Evolutionary conservation across 2,113 vertebrate species (phyloP).

Genomic region (Dolichotis patagonum): DNA sequence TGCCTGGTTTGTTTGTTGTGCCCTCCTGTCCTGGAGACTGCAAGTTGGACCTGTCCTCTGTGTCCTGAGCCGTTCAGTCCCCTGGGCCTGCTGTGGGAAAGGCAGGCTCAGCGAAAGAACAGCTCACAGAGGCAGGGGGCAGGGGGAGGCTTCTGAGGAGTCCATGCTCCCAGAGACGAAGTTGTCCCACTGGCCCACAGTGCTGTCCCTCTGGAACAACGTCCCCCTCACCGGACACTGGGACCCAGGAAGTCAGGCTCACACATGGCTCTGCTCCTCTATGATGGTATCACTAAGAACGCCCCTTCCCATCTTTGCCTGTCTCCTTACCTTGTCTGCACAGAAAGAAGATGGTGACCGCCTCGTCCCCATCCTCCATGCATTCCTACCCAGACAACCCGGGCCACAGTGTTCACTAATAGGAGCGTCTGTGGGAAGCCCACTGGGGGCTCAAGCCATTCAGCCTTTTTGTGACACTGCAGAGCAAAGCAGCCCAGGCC

Average conservation of each 20-base stretch:
- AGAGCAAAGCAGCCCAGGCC: slow-evolving; percentile 54
- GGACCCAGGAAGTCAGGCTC: background rate
- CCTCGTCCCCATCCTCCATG: background rate
- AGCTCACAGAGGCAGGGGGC: background rate
- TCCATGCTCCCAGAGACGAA: background rate
- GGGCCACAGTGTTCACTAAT: slow-evolving; percentile 46
- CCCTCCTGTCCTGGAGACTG: background rate
- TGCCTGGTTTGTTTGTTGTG: background rate
- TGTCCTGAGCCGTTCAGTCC: too few relatives aligned
- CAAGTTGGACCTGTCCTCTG: background rate
- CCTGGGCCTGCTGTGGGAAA: background rate
- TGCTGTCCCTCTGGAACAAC: background rate
- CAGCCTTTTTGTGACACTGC: slow-evolving; percentile 46
- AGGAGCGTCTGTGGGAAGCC: slow-evolving; percentile 48
- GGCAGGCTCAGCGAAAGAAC: background rate
- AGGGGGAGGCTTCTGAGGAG: background rate
- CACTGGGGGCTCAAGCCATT: slow-evolving; percentile 54
- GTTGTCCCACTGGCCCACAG: background rate
- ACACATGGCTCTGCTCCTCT: background rate
- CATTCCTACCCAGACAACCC: background rate
- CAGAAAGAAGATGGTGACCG: background rate
- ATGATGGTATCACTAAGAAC: background rate
- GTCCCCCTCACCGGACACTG: background rate
- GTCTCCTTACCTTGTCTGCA: slow-evolving; percentile 23
- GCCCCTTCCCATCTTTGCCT: background rate